Percentiles rank a stretch among this genome's conserved stretches.
Conservation (phyloP, 2,888 invertebrate genomes). For the Monopis laevigella region DNA sequence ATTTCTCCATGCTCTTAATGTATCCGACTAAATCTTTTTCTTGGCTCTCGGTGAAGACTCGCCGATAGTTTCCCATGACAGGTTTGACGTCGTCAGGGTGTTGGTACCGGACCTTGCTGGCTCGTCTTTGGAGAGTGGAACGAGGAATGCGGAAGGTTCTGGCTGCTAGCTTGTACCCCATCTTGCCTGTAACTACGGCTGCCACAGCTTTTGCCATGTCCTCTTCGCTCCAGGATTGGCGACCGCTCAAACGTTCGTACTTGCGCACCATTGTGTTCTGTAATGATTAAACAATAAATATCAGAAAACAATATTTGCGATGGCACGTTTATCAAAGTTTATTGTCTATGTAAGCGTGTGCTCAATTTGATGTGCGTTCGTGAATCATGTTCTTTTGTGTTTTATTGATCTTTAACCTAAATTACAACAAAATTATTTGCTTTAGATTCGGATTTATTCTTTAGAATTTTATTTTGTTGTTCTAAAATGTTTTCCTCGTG, state of each 20-base stretch:
- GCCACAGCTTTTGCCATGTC: conserved; percentile 62
- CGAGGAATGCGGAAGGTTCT: conserved; percentile 59
- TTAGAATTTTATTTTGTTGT: too few species aligned
- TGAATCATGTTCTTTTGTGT: too few species aligned
- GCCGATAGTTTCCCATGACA: conserved; percentile 55
- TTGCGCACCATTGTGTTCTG: conserved; percentile 60
- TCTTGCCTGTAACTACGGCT: conserved; percentile 58
- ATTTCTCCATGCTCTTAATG: conserved; percentile 60
- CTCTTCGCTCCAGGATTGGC: conserved; percentile 60
- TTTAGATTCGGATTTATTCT: too few species aligned
- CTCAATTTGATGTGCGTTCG: too few species aligned
- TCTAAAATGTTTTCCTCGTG: too few species aligned
- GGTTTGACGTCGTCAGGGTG: conserved; percentile 45
- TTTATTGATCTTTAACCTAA: too few species aligned
- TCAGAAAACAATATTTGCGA: too few species aligned
- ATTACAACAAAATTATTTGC: too few species aligned
- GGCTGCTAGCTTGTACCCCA: conserved; percentile 61
- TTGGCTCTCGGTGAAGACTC: conserved; percentile 58
- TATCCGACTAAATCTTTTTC: conserved; percentile 59
- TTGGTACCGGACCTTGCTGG: conserved; percentile 56
- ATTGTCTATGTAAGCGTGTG: too few species aligned
- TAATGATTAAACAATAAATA: too few species aligned
- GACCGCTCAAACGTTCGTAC: conserved; percentile 62
- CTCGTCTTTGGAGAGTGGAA: conserved; percentile 55
- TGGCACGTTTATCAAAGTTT: too few species aligned